Evolutionary conservation across 2,113 vertebrate species (phyloP), one percentile per base, ranked within the genome.

Genomic region (Lasiurus borealis): DNA sequence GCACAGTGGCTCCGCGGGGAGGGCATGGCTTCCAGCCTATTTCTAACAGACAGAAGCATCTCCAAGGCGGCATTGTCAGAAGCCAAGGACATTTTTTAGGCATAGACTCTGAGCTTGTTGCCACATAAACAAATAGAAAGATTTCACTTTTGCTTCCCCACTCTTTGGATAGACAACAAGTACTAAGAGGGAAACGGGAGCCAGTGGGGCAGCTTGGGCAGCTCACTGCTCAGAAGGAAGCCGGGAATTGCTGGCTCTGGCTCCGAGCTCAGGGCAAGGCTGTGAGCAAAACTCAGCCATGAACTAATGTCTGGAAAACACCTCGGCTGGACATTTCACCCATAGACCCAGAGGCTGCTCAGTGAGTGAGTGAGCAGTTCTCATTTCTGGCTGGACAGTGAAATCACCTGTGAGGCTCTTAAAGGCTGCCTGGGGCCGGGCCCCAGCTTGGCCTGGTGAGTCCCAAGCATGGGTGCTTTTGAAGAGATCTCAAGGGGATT

Each of bases 21-120:
- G 85, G 75, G 96, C 92, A 92, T 97, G 95, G 95, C 98, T 98
- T 98, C 97, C 93, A 96, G 97, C 96, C 97, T 98, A 97, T 98
- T 98, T 98, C 97, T 98, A 97, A 97, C 97, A 98, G 98, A 98
- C 96, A 85, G 97, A 97, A 97, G 95, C 95, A 97, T 97, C 97
- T 98, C 96, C 97, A 96, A 97, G 96, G 87, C 36, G 69, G 94
- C 96, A 97, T 97, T 98, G 97, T 98, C 92, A 97, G 97, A 98
- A 96, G 98, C 98, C 98, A 98, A 98, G 98, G 97, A 98, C 98
- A 98, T 98, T 98, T 98, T 98, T 98, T 98, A 91, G 8, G 92
- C 96, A 97, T 96, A 93, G 93, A 95, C 94, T 98, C 95, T 94
- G 94, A 98, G 97, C 96, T 98, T 97, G 95, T 96, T 98, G 98